Evolutionary conservation across 2,888 invertebrate species (phyloP).

Genomic region (Pasiphila rectangulata): DNA sequence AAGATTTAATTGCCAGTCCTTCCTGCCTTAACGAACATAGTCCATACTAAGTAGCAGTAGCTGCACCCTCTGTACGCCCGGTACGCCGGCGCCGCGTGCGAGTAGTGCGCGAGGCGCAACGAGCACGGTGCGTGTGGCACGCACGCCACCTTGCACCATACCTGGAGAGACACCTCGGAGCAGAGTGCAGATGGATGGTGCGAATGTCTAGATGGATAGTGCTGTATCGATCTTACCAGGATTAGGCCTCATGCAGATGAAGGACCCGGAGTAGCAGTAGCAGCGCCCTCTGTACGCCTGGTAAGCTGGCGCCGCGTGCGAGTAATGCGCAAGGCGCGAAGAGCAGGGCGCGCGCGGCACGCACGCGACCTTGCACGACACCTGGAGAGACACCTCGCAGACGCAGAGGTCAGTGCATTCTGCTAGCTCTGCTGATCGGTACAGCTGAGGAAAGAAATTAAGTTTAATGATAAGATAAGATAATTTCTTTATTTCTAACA

Average conservation of each 20-base stretch:
- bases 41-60: slow-evolving; percentile 95
- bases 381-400: slow-evolving; percentile 87
- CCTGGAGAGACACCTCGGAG: slow-evolving; percentile 87
- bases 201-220: too few relatives aligned
- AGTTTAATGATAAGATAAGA: too few relatives aligned
- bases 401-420: slow-evolving; percentile 95
- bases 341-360: slow-evolving; percentile 93
- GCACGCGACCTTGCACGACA: slow-evolving; percentile 93
- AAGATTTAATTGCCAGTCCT: too few relatives aligned
- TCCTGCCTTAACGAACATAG: too few relatives aligned
- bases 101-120: slow-evolving; percentile 93
- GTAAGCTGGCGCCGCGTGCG: slow-evolving; percentile 94
- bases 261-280: slow-evolving; percentile 94
- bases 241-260: slow-evolving; percentile 94
- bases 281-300: slow-evolving; percentile 94
- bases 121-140: slow-evolving; percentile 93
- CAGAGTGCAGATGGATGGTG: too few relatives aligned
- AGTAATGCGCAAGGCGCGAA: slow-evolving; percentile 93
- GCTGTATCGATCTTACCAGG: slow-evolving; percentile 67
- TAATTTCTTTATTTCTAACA: too few relatives aligned
- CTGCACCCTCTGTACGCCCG: slow-evolving; percentile 94
- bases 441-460: slow-evolving; percentile 79
- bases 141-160: slow-evolving; percentile 93
- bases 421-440: slow-evolving; percentile 89
- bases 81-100: slow-evolving; percentile 94